A percentile compares a stretch with the other conserved stretches of the same genome.
Evolutionary conservation across 2,888 invertebrate genomes (phyloP).

Genomic region (Chorisops tibialis): DNA sequence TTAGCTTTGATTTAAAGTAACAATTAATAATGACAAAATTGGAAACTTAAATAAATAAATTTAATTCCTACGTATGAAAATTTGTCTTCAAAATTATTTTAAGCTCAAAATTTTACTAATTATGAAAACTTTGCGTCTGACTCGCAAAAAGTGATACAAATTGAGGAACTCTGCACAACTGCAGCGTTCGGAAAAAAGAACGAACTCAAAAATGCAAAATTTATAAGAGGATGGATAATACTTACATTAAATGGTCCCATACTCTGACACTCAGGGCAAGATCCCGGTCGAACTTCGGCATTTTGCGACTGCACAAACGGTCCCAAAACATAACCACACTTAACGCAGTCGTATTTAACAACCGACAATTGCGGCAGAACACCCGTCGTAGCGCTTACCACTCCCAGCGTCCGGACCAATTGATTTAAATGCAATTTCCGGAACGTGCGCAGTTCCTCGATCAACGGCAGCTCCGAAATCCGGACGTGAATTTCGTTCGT

Average conservation of each 20-base stretch:
- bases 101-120: too few species aligned
- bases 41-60: too few species aligned
- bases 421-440: constrained; percentile 89
- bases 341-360: constrained; percentile 95
- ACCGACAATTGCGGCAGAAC: constrained; percentile 93
- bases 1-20: too few species aligned
- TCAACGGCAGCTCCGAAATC: constrained; percentile 90
- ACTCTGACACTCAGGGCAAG: constrained; percentile 98
- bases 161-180: not conserved
- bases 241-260: constrained; percentile 86
- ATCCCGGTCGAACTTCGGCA: constrained; percentile 90
- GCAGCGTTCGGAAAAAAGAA: not conserved
- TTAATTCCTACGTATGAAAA: too few species aligned
- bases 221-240: too few species aligned
- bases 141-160: too few species aligned
- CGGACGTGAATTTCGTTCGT: constrained; percentile 91
- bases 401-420: constrained; percentile 87
- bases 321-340: constrained; percentile 92
- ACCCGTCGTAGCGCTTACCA: constrained; percentile 93
- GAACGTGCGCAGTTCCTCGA: constrained; percentile 93
- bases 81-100: too few species aligned
- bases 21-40: too few species aligned
- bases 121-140: too few species aligned
- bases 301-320: constrained; percentile 94
- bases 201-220: too few species aligned